Evolutionary conservation across 1,140 invertebrate genomes (phyloP).

Genomic region (Streblospio benedicti): DNA sequence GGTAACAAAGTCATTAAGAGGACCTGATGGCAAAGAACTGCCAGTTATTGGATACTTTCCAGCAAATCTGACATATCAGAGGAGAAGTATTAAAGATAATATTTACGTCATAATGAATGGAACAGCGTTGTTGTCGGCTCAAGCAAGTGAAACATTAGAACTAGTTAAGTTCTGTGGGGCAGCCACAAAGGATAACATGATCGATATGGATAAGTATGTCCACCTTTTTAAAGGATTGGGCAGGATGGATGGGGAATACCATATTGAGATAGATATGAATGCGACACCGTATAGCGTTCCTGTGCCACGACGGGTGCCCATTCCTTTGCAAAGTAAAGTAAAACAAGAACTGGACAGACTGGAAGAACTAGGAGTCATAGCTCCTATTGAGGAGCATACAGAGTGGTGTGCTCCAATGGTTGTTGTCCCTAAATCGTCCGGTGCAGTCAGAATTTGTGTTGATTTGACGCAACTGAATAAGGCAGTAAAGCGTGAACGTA

Average conservation of each 20-base stretch:
- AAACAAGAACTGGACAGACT: slow-evolving; percentile 16
- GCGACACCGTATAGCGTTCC: slow-evolving; percentile 1
- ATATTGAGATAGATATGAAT: neutral
- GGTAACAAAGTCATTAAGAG: too few relatives aligned
- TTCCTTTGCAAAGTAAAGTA: slow-evolving; percentile 13
- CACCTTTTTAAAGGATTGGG: neutral
- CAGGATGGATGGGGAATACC: neutral
- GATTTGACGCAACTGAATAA: slow-evolving; percentile 24
- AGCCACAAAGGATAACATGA: too few relatives aligned
- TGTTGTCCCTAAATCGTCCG: slow-evolving; percentile 18
- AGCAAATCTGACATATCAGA: too few relatives aligned
- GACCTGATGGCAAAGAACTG: too few relatives aligned
- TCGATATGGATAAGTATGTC: neutral
- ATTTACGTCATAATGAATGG: too few relatives aligned
- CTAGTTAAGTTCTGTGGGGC: too few relatives aligned
- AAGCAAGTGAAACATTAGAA: too few relatives aligned
- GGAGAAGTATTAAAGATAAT: too few relatives aligned
- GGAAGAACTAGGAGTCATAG: slow-evolving; percentile 12
- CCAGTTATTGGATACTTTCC: too few relatives aligned
- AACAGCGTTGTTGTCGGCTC: too few relatives aligned
- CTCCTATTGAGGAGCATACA: slow-evolving; percentile 19
- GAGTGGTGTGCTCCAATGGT: slow-evolving; percentile 22
- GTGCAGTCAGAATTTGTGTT: slow-evolving; percentile 21
- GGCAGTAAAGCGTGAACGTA: slow-evolving; percentile 19
- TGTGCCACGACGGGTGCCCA: slow-evolving; percentile 5